Conservation (phyloP, 2,888 invertebrate species). For the Flexamia atlantica region DNA sequence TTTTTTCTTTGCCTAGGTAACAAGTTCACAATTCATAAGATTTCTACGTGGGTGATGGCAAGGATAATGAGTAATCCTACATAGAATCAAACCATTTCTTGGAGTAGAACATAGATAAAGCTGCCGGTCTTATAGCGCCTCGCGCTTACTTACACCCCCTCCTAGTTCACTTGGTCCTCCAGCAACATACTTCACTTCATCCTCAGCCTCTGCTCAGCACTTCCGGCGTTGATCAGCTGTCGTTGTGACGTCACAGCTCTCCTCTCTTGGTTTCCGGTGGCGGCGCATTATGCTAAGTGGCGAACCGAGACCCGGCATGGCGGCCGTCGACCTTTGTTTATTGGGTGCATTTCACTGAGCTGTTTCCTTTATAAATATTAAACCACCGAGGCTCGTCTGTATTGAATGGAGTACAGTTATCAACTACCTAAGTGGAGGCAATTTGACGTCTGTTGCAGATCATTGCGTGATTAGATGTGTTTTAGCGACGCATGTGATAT, state of each 20-base stretch:
- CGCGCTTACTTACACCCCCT: background rate
- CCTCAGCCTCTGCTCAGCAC: background rate
- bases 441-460: background rate
- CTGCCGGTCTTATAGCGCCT: too few species aligned
- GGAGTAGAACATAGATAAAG: too few species aligned
- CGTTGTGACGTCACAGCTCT: constrained; percentile 42
- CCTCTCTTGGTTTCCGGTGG: constrained; percentile 45
- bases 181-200: background rate
- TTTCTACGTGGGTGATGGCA: too few species aligned
- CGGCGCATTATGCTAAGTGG: constrained; percentile 53
- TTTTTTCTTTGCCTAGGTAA: too few species aligned
- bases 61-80: too few species aligned
- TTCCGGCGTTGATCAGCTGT: constrained; percentile 45
- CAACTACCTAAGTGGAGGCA: background rate
- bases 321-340: constrained; percentile 42
- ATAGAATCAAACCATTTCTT: too few species aligned
- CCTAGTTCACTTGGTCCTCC: background rate
- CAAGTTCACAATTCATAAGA: too few species aligned
- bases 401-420: constrained; percentile 37
- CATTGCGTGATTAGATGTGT: background rate
- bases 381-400: background rate
- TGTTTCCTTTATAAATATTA: constrained; percentile 43
- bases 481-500: background rate
- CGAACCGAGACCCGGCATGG: constrained; percentile 34
- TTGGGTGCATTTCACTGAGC: constrained; percentile 36